Conservation (phyloP, 2,888 invertebrate species). For the Protodeltote pygarga region DNA sequence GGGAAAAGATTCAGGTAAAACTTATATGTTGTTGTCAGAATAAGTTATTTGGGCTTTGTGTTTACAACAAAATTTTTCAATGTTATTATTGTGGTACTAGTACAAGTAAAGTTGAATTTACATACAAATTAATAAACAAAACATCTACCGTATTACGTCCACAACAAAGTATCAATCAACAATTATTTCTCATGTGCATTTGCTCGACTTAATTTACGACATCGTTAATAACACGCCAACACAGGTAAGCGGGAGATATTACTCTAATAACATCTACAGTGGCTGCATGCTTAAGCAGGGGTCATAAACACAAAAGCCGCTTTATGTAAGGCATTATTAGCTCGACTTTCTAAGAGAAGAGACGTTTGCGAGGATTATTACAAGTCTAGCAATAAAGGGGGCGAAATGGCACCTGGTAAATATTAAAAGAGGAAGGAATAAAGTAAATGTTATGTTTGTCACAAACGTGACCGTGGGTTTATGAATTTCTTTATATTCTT, state of each 20-base stretch:
- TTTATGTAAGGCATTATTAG: constrained; percentile 71
- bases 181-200: constrained; percentile 8
- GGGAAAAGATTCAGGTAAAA: constrained; percentile 51
- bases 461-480: constrained; percentile 63
- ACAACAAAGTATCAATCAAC: constrained; percentile 3
- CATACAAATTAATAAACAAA: no score
- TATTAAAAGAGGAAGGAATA: constrained; percentile 78
- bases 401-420: constrained; percentile 81
- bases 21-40: constrained; percentile 33
- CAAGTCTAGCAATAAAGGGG: constrained; percentile 77
- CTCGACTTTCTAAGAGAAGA: constrained; percentile 48
- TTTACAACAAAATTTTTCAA: constrained; percentile 16
- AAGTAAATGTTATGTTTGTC: constrained; percentile 69
- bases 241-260: constrained; percentile 46
- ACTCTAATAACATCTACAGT: constrained; percentile 45
- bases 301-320: constrained; percentile 60
- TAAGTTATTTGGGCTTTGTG: constrained; percentile 31
- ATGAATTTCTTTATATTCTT: constrained; percentile 58
- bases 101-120: no score
- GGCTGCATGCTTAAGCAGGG: constrained; percentile 50
- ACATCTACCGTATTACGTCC: no score
- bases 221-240: constrained; percentile 32
- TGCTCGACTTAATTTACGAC: constrained; percentile 17
- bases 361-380: constrained; percentile 73
- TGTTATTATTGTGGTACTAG: neutral